A percentile compares a stretch with the other conserved stretches of the same genome.
These are phyloP conservation scores for Eulithis testata DNA, from an alignment of 2,888 invertebrate species.

Conservation along the genomic window DNA sequence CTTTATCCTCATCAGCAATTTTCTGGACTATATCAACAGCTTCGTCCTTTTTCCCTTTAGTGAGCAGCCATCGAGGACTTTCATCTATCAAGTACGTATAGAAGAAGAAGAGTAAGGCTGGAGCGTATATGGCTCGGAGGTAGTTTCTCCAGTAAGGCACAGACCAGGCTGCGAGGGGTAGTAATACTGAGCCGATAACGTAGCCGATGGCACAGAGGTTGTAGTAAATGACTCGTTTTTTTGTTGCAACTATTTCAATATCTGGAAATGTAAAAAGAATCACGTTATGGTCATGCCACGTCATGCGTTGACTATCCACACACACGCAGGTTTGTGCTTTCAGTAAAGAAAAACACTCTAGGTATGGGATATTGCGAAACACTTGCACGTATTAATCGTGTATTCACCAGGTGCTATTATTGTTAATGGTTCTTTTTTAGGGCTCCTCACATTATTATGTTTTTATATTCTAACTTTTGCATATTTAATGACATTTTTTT, in stretches of 20 bases:
- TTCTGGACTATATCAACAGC: conserved; percentile 86
- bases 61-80: conserved; percentile 92
- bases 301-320: no score
- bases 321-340: no score
- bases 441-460: no score
- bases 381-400: no score
- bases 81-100: conserved; percentile 89
- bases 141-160: conserved; percentile 88
- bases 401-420: no score
- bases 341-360: no score
- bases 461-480: no score
- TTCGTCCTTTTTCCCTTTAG: conserved; percentile 86
- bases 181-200: conserved; percentile 52
- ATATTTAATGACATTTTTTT: no score
- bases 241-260: conserved; percentile 66
- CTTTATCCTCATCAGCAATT: conserved; percentile 81
- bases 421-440: no score
- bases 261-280: conserved; percentile 46
- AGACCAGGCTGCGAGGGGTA: conserved; percentile 61
- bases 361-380: no score
- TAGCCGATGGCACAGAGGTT: conserved; percentile 59
- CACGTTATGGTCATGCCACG: no score
- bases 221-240: conserved; percentile 61
- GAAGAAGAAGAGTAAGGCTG: conserved; percentile 86
- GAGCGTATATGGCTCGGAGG: conserved; percentile 87